Percentiles rank a stretch among this genome's conserved stretches.
phyloP scores from a whole-genome alignment of 2,888 invertebrate genomes.

The Drosophila melanosoma region DNA sequence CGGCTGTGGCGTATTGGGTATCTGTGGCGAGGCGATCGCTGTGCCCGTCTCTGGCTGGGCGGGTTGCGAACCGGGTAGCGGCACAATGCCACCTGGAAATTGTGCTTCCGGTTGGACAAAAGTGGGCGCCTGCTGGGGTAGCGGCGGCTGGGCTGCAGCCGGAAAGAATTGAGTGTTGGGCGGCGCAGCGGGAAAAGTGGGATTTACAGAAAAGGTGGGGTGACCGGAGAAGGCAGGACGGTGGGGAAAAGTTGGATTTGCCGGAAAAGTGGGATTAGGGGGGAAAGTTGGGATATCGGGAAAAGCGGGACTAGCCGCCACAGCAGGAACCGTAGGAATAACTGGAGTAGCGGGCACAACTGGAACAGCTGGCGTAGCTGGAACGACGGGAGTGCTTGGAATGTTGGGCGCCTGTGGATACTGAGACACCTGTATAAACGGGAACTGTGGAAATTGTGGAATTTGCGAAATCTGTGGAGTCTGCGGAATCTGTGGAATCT shows the following conservation, averaged over 20 bases:
- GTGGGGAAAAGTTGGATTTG: constrained; percentile 6
- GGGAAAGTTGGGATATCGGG: background rate
- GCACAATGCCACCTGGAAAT: constrained; percentile 73
- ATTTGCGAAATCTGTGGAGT: constrained; percentile 21
- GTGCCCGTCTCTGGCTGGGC: constrained; percentile 75
- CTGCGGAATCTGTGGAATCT: constrained; percentile 33
- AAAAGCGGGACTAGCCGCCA: background rate
- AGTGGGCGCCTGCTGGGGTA: constrained; percentile 76
- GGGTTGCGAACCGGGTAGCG: constrained; percentile 67
- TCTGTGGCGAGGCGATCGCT: constrained; percentile 82
- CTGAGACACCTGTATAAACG: constrained; percentile 34
- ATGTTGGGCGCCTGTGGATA: constrained; percentile 33
- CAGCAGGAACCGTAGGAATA: background rate
- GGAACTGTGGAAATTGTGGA: constrained; percentile 33
- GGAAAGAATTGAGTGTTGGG: constrained; percentile 68
- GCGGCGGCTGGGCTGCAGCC: constrained; percentile 73
- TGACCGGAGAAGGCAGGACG: constrained; percentile 24
- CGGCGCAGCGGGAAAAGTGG: constrained; percentile 25
- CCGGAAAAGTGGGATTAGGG: background rate
- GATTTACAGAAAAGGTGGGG: constrained; percentile 31
- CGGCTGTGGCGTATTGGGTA: constrained; percentile 60
- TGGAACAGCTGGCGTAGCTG: constrained; percentile 31
- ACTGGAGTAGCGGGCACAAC: constrained; percentile 15
- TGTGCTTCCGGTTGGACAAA: constrained; percentile 75
- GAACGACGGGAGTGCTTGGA: constrained; percentile 11